A percentile compares a stretch with the other conserved stretches of the same genome.
These are phyloP conservation scores for Ariopsis seemanni DNA, from an alignment of 2,113 vertebrate species.

Conservation along the genomic window DNA sequence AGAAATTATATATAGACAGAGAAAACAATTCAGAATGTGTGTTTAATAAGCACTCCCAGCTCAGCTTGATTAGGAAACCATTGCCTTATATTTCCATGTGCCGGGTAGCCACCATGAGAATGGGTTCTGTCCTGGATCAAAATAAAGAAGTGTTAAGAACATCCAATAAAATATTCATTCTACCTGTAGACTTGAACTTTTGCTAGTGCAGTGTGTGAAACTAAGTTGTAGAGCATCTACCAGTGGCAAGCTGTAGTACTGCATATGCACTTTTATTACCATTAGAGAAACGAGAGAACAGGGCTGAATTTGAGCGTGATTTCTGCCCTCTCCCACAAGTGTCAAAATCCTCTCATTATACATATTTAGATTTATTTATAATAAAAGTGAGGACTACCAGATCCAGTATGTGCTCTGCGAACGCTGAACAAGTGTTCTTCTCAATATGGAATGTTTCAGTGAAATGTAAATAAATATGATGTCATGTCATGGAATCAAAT, in stretches of 20 bases:
- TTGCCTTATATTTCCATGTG: neutral
- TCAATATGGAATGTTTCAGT: constrained; percentile 45
- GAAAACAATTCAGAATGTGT: neutral
- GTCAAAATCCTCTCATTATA: constrained; percentile 19
- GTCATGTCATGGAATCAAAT: constrained; percentile 57
- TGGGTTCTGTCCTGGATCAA: neutral
- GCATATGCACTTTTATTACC: neutral
- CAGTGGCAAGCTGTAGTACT: constrained; percentile 56
- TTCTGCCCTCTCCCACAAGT: constrained; percentile 24
- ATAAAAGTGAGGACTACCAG: constrained; percentile 38
- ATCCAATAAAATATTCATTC: neutral
- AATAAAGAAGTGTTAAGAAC: neutral
- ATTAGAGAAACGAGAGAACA: neutral
- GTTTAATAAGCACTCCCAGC: neutral
- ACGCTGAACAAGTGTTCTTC: constrained; percentile 55
- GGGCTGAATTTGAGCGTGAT: constrained; percentile 17
- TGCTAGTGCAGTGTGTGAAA: neutral
- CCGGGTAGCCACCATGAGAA: neutral
- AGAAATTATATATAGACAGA: neutral
- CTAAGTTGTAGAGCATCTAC: constrained; percentile 67
- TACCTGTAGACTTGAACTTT: constrained; percentile 6
- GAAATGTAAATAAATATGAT: constrained; percentile 65
- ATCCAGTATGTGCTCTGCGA: constrained; percentile 41
- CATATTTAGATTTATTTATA: constrained; percentile 10
- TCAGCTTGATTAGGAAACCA: neutral